phyloP scores from a whole-genome alignment of 2,888 invertebrate species.

The Dysmachus trigonus region DNA sequence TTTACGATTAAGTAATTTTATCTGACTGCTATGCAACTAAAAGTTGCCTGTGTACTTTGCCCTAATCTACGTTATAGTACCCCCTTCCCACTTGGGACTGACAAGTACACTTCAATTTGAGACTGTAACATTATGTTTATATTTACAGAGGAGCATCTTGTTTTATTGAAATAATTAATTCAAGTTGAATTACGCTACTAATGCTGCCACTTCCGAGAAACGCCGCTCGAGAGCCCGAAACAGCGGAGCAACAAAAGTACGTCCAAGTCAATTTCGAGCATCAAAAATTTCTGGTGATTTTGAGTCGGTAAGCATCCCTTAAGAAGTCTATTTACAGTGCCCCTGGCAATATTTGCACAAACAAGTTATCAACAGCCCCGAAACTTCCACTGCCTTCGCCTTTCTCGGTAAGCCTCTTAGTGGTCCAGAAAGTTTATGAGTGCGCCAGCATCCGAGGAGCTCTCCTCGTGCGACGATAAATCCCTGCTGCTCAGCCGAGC shows the following conservation, averaged over 20 bases:
- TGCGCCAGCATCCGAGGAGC: neutral
- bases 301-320: constrained; percentile 8
- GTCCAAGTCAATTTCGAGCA: neutral
- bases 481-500: neutral
- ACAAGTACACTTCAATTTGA: neutral
- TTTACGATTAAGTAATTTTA: neutral
- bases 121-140: neutral
- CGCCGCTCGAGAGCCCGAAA: neutral
- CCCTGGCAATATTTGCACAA: constrained; percentile 17
- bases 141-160: neutral
- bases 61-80: neutral
- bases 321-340: constrained; percentile 14
- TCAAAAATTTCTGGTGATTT: constrained; percentile 3
- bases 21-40: neutral
- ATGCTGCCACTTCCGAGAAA: neutral
- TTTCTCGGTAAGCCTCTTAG: constrained; percentile 23
- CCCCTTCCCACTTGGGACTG: neutral
- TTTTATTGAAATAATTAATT: neutral
- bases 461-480: neutral
- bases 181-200: neutral
- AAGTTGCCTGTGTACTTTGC: neutral
- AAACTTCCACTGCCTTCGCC: neutral
- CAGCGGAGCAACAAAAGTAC: neutral
- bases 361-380: constrained; percentile 9
- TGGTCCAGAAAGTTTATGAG: constrained; percentile 22